A percentile compares a stretch with the other conserved stretches of the same genome.
These are phyloP conservation scores for Blomia tropicalis DNA, from an alignment of 2,888 invertebrate genomes.

Conservation along the genomic window DNA sequence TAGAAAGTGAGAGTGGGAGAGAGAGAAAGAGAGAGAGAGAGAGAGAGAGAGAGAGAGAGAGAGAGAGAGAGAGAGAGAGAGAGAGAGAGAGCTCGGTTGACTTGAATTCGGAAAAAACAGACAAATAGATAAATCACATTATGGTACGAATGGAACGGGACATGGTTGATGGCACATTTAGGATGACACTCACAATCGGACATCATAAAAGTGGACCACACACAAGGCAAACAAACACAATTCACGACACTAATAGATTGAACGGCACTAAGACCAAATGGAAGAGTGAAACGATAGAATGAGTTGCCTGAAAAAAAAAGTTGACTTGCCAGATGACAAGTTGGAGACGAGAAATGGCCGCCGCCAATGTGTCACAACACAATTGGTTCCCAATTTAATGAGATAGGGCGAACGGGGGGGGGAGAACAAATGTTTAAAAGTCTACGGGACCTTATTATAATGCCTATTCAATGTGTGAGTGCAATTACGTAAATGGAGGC, in stretches of 20 bases:
- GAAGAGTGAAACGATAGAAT: background rate
- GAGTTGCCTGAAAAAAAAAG: background rate
- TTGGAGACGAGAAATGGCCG: background rate
- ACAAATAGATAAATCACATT: conserved; percentile 15
- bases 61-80: too few relatives aligned
- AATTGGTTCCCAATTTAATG: conserved; percentile 9
- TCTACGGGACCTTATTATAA: background rate
- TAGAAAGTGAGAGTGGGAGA: too few relatives aligned
- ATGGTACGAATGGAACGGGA: background rate
- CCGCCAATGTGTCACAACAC: too few relatives aligned
- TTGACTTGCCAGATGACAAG: background rate
- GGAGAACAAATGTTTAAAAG: conserved; percentile 7
- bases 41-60: too few relatives aligned
- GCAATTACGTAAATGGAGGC: conserved; percentile 15
- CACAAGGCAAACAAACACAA: background rate
- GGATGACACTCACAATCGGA: conserved; percentile 13
- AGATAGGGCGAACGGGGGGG: background rate
- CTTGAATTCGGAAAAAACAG: too few relatives aligned
- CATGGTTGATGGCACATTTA: conserved; percentile 3
- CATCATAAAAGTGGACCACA: conserved; percentile 4
- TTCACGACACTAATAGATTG: background rate
- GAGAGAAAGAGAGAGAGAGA: too few relatives aligned
- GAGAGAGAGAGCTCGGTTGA: too few relatives aligned
- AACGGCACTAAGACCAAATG: background rate
- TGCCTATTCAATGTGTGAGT: too few relatives aligned